Evolutionary conservation across 2,888 invertebrate genomes (phyloP), one percentile per base, ranked within the genome.

Genomic region (Prosapia bicincta): DNA sequence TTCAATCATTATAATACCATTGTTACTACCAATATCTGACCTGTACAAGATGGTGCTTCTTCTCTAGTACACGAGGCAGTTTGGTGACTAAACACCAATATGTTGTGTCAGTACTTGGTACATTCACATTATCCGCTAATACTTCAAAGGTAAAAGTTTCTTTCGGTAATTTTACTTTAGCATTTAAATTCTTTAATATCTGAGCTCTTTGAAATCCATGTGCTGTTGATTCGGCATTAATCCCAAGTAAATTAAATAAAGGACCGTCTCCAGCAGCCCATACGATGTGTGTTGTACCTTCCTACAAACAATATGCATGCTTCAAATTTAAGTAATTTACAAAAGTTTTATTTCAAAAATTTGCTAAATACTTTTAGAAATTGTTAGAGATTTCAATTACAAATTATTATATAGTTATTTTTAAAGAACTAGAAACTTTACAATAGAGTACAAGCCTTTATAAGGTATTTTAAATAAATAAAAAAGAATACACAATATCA

Each of bases 31-130:
- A n/a, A n/a, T n/a, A n/a, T 9, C 30, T 30, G 82, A 88, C 89
- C 89, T 93, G 90, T 66, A 96, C 88, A 75, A 97, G 90, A 84
- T 95, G 96, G 82, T 91, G 90, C 75, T 89, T 89, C 77, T 86
- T 82, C 7, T 81, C 85, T 68, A 95, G 86, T 75, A 88, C 87
- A 6, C 90, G 87, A 0, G 97, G 95, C 15, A 99, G 85, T 82
- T 91, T 92, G 71, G 93, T 89, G 5, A 97, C 90, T 77, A 92
- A 92, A 83, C 99, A 99, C 98, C 99, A 99, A 83, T 99, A 99
- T 0, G 98, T 98, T 0, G 99, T 99, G 81, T 98, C 98, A 13
- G 85, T 87, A 1, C 87, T 87, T 0, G 98, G 98, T 3, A 99
- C 92, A 77, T 89, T 85, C 0, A 95, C 89, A 69, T 89, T 86